Percentiles rank a stretch among this genome's conserved stretches.
These are phyloP conservation scores for Lycophotia porphyrea DNA, from an alignment of 2,888 invertebrate species.

Conservation along the genomic window DNA sequence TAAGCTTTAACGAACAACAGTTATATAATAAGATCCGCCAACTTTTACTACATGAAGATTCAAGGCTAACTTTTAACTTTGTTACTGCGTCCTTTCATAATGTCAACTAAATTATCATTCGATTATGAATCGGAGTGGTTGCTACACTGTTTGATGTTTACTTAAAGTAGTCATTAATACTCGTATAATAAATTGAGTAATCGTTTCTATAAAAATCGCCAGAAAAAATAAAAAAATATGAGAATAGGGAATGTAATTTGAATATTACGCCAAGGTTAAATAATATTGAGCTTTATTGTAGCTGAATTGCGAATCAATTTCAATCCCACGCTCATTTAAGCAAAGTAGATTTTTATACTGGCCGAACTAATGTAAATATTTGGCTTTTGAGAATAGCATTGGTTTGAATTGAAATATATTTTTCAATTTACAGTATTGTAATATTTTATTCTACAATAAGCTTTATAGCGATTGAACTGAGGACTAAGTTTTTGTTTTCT, in stretches of 20 bases:
- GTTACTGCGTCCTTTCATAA: not conserved
- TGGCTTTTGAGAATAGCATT: not conserved
- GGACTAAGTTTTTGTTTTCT: not conserved
- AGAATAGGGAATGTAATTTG: not conserved
- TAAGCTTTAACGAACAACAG: not conserved
- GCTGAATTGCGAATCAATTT: not conserved
- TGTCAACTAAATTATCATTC: conserved; percentile 3
- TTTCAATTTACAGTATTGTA: not conserved
- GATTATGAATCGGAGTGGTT: not conserved
- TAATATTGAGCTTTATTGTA: not conserved
- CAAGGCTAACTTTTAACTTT: conserved; percentile 4
- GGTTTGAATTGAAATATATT: not conserved
- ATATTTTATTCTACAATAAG: not conserved
- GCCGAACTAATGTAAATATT: not conserved
- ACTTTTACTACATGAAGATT: conserved; percentile 10
- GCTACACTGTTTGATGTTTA: not conserved
- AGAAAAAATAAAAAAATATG: too few species aligned
- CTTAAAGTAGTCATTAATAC: not conserved
- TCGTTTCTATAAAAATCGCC: not conserved
- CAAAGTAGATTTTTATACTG: not conserved
- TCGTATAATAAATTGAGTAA: not conserved
- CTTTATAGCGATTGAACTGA: not conserved
- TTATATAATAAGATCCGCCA: not conserved
- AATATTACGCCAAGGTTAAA: not conserved
- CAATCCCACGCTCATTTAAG: not conserved